phyloP scores from a whole-genome alignment of 2,888 invertebrate species.

The Xestia sexstrigata region DNA sequence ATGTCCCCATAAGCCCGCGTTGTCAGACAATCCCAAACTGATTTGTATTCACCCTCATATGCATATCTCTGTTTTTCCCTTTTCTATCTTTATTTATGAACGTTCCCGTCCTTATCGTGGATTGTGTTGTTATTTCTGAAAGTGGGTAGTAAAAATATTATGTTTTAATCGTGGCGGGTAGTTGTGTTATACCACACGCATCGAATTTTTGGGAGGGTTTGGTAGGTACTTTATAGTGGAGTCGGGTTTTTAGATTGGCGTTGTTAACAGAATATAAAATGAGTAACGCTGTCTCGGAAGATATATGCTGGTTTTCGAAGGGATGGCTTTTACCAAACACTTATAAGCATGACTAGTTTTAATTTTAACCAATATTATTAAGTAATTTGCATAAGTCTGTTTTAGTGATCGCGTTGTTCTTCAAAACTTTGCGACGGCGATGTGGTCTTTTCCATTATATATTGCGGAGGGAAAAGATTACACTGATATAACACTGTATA shows the following conservation, averaged over 20 bases:
- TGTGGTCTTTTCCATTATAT: too few relatives aligned
- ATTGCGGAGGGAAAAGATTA: neutral
- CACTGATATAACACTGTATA: too few relatives aligned
- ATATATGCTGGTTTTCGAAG: neutral
- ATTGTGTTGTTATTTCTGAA: constrained; percentile 54
- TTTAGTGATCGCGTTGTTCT: neutral
- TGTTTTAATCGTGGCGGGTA: constrained; percentile 47
- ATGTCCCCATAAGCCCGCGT: constrained; percentile 20
- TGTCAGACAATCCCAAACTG: constrained; percentile 54
- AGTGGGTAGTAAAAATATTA: constrained; percentile 56
- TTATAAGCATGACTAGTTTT: too few relatives aligned
- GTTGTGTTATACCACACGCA: constrained; percentile 1
- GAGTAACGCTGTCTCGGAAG: neutral
- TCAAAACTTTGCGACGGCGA: neutral
- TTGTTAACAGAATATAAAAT: constrained; percentile 14
- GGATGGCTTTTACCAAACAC: neutral
- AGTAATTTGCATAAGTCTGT: neutral
- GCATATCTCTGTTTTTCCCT: constrained; percentile 55
- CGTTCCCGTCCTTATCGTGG: constrained; percentile 47
- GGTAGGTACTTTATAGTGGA: neutral
- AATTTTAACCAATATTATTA: too few relatives aligned
- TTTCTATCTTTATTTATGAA: constrained; percentile 59
- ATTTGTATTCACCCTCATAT: constrained; percentile 65
- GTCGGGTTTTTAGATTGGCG: constrained; percentile 1
- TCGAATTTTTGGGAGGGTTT: neutral